phyloP scores from a whole-genome alignment of 2,113 vertebrate species.

The Salvelinus alpinus region DNA sequence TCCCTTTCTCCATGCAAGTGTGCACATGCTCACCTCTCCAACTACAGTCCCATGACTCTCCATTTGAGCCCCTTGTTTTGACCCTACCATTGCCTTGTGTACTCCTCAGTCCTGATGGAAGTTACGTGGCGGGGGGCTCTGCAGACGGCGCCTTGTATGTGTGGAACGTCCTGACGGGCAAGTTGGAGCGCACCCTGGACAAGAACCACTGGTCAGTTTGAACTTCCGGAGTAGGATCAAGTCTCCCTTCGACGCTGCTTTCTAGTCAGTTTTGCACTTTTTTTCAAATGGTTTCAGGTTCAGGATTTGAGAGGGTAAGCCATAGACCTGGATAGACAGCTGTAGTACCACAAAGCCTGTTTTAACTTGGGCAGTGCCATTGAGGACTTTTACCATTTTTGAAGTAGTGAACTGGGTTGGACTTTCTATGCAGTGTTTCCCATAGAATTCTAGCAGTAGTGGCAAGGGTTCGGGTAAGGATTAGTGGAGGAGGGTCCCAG shows the following conservation, averaged over 20 bases:
- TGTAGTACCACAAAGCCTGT: too few relatives aligned
- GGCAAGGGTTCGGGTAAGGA: too few relatives aligned
- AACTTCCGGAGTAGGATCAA: not conserved
- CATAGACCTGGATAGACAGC: too few relatives aligned
- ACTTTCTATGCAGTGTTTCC: too few relatives aligned
- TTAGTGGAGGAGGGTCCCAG: too few relatives aligned
- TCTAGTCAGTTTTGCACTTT: too few relatives aligned
- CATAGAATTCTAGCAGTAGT: too few relatives aligned
- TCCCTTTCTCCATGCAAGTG: not conserved
- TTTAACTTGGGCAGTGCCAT: too few relatives aligned
- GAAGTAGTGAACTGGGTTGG: too few relatives aligned
- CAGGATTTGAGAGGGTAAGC: too few relatives aligned
- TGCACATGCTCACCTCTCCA: not conserved
- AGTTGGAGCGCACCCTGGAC: conserved; percentile 83
- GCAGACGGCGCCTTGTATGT: conserved; percentile 88
- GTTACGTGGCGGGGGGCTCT: conserved; percentile 87
- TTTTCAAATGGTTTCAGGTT: too few relatives aligned
- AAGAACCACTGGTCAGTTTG: conserved; percentile 87
- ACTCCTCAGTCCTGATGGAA: conserved; percentile 83
- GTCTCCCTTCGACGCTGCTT: not conserved
- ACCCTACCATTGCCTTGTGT: not conserved
- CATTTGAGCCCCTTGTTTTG: not conserved
- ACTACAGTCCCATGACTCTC: not conserved
- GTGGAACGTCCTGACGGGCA: conserved; percentile 92
- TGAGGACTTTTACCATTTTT: too few relatives aligned